Conservation (phyloP, 2,888 invertebrate genomes). For the Drosophila cognata region DNA sequence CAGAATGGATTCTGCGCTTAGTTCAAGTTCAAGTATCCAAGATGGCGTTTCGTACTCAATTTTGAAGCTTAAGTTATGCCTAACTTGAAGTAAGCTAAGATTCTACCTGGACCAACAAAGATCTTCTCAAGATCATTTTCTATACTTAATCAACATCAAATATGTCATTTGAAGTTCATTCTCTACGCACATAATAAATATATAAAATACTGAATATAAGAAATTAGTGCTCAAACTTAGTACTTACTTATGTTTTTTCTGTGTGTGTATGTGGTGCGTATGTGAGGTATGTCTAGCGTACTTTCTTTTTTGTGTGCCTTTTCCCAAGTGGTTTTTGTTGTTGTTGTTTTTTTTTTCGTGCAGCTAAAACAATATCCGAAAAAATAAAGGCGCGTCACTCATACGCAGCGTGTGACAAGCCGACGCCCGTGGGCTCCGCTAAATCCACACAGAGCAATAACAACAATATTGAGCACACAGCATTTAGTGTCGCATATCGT, state of each 20-base stretch:
- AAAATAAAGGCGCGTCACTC: constrained; percentile 81
- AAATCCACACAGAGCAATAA: constrained; percentile 50
- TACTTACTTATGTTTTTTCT: background rate
- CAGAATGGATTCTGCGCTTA: background rate
- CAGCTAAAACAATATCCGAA: constrained; percentile 78
- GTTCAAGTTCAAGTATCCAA: accelerated
- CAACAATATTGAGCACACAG: constrained; percentile 55
- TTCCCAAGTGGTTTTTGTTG: background rate
- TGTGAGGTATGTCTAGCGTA: constrained; percentile 64
- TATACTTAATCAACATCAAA: accelerated
- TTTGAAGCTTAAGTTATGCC: background rate
- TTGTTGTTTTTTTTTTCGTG: constrained; percentile 12
- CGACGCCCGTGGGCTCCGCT: constrained; percentile 66
- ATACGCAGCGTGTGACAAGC: constrained; percentile 80
- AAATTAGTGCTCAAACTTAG: background rate
- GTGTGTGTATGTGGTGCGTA: background rate
- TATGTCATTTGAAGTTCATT: background rate
- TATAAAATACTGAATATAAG: background rate
- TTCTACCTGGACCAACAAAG: background rate
- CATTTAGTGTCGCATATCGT: constrained; percentile 77
- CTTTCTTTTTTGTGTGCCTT: constrained; percentile 63
- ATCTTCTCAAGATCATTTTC: accelerated
- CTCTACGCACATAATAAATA: background rate
- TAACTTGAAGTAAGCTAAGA: background rate
- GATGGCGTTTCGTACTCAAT: accelerated